Conservation (phyloP, 1,140 invertebrate species). For the Drosophila ogumai region DNA sequence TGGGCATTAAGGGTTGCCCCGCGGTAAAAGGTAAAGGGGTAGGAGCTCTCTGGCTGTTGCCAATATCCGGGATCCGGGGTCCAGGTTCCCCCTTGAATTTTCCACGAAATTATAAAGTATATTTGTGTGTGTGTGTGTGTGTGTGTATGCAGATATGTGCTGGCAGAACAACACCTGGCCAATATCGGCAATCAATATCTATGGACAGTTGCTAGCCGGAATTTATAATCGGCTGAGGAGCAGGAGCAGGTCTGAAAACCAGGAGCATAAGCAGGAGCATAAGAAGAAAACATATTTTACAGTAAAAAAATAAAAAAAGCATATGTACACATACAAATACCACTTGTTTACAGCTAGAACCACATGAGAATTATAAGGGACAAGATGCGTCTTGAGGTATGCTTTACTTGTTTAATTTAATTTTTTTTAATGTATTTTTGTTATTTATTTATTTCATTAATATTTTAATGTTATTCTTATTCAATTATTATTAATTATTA, state of each 20-base stretch:
- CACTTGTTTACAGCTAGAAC: too few relatives aligned
- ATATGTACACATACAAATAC: too few relatives aligned
- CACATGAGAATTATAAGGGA: too few relatives aligned
- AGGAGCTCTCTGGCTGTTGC: conserved; percentile 19
- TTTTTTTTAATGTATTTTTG: too few relatives aligned
- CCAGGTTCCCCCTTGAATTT: background rate
- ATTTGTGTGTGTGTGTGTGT: background rate
- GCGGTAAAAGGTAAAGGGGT: background rate
- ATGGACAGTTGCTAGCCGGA: conserved; percentile 33
- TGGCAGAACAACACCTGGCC: conserved; percentile 27
- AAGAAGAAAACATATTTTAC: background rate
- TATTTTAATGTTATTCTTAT: too few relatives aligned
- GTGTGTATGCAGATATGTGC: conserved; percentile 1
- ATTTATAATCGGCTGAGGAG: conserved; percentile 14
- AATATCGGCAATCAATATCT: conserved; percentile 38
- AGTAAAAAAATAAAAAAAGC: background rate
- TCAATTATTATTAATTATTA: too few relatives aligned
- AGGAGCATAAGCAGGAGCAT: background rate
- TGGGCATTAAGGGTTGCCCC: conserved; percentile 44
- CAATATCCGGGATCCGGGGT: conserved; percentile 20
- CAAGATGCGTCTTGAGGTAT: too few relatives aligned
- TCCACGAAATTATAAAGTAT: conserved; percentile 1
- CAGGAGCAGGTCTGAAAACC: too few relatives aligned
- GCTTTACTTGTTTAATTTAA: too few relatives aligned
- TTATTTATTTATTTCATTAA: too few relatives aligned